Conservation (phyloP, 2,113 vertebrate genomes). For the Lycocorax pyrrhopterus region DNA sequence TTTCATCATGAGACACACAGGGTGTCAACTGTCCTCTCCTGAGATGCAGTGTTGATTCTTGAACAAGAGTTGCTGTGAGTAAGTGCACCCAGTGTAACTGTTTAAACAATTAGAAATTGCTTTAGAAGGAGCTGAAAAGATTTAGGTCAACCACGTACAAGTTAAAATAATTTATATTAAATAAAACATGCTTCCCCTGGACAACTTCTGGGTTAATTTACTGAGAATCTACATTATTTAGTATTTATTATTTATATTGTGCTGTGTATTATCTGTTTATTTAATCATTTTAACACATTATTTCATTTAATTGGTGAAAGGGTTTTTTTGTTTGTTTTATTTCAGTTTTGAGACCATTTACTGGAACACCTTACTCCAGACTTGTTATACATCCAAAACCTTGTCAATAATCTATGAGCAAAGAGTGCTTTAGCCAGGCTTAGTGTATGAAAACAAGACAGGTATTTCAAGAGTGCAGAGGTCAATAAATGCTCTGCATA, state of each 20-base stretch:
- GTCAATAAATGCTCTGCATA: not conserved
- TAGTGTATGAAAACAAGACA: not conserved
- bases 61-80: not conserved
- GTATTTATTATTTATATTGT: not conserved
- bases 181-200: not conserved
- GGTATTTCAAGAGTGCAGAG: not conserved
- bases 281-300: not conserved
- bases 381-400: not conserved
- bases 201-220: not conserved
- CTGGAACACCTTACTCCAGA: not conserved
- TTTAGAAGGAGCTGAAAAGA: not conserved
- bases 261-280: not conserved
- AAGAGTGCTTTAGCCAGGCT: not conserved
- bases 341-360: not conserved
- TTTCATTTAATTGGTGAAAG: not conserved
- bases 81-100: not conserved
- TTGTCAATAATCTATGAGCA: not conserved
- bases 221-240: not conserved
- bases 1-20: not conserved
- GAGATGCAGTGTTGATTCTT: not conserved
- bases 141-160: not conserved
- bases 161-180: not conserved
- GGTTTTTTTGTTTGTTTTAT: not conserved
- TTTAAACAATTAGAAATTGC: not conserved
- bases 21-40: not conserved